These are phyloP conservation scores for Temnothorax unifasciatus DNA, from an alignment of 2,888 invertebrate genomes.

Conservation along the genomic window DNA sequence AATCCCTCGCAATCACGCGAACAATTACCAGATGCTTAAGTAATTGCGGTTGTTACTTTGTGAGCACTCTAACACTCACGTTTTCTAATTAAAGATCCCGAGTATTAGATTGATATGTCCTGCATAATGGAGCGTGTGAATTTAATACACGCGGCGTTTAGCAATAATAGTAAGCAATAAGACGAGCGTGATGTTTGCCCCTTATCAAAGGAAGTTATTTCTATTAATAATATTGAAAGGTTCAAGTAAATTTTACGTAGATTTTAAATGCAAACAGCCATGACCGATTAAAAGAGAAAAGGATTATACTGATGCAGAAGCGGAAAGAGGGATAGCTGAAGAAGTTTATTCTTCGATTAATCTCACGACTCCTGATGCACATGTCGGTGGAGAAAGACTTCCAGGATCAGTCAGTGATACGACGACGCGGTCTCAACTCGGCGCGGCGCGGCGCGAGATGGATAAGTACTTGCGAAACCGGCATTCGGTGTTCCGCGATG, in stretches of 20 bases:
- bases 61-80: not conserved
- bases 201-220: not conserved
- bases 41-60: slow-evolving; percentile 30
- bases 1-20: slow-evolving; percentile 45
- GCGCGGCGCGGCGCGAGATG: not conserved
- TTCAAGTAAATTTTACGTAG: not conserved
- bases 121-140: not conserved
- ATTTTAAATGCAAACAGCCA: not conserved
- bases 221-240: not conserved
- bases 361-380: not conserved
- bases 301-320: not conserved
- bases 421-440: slow-evolving; percentile 1
- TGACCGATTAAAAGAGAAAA: not conserved
- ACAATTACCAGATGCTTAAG: slow-evolving; percentile 55
- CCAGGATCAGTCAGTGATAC: slow-evolving; percentile 23
- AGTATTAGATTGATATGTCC: not conserved
- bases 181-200: not conserved
- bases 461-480: slow-evolving; percentile 61
- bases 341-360: slow-evolving; percentile 15
- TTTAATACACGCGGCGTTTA: not conserved
- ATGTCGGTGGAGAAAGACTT: not conserved
- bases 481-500: slow-evolving; percentile 29
- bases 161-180: not conserved
- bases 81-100: not conserved
- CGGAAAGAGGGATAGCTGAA: not conserved